Percentiles rank a stretch among this genome's conserved stretches.
phyloP scores from a whole-genome alignment of 2,113 vertebrate species.

The Dendrocopos noguchii region DNA sequence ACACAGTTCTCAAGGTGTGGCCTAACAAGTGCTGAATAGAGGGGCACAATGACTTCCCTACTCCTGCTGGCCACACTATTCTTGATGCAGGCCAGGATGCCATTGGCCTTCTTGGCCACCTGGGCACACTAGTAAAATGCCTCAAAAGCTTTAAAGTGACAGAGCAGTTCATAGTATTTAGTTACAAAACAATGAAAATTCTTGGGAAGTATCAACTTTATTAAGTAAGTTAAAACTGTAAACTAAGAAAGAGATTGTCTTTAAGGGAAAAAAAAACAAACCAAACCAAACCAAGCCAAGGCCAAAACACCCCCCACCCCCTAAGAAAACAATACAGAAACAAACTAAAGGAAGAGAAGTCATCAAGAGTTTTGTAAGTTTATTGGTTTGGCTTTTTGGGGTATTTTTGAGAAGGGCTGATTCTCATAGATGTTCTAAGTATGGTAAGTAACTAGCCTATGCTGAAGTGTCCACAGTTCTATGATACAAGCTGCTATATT shows the following conservation, averaged over 20 bases:
- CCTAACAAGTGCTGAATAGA: too few relatives aligned
- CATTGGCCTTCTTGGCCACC: too few relatives aligned
- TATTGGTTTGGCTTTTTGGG: background rate
- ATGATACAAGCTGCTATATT: background rate
- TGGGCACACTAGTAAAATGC: background rate
- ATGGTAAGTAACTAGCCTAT: background rate
- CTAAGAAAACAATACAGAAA: background rate
- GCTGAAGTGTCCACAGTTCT: background rate
- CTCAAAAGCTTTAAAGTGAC: background rate
- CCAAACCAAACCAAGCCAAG: too few relatives aligned
- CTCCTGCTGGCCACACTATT: too few relatives aligned
- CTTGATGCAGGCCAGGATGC: too few relatives aligned
- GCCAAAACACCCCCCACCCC: accelerated
- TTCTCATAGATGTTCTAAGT: too few relatives aligned
- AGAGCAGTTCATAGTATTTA: conserved; percentile 7
- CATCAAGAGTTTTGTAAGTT: background rate
- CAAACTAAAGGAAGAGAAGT: background rate
- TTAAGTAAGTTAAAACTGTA: conserved; percentile 21
- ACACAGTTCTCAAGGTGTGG: too few relatives aligned
- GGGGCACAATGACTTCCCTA: too few relatives aligned
- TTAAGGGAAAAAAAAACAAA: too few relatives aligned
- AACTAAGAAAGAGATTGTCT: background rate
- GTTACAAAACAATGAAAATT: conserved; percentile 18
- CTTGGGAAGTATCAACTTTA: background rate
- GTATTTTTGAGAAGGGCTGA: background rate